Percentiles rank a stretch among this genome's conserved stretches.
These are phyloP conservation scores for Neocrepidodera transversa DNA, from an alignment of 2,888 invertebrate species.

Conservation along the genomic window DNA sequence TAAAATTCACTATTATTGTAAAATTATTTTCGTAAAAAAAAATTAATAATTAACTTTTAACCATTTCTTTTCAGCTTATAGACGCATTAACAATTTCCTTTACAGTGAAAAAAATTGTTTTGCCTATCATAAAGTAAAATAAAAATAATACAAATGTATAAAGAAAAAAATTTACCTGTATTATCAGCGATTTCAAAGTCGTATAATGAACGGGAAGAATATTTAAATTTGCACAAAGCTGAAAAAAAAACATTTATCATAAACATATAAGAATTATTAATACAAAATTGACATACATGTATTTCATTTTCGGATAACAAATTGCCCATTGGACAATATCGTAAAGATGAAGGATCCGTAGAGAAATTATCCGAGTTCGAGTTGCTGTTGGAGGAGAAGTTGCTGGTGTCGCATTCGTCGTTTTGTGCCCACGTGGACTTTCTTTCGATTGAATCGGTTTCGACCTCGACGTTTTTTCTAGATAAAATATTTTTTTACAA, in stretches of 20 bases:
- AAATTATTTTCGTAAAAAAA: too few relatives aligned
- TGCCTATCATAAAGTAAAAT: too few relatives aligned
- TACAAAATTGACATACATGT: constrained; percentile 61
- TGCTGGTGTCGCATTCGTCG: constrained; percentile 66
- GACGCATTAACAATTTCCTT: too few relatives aligned
- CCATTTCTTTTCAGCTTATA: too few relatives aligned
- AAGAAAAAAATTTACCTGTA: constrained; percentile 72
- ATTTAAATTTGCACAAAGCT: constrained; percentile 79
- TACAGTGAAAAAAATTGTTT: too few relatives aligned
- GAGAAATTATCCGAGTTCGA: constrained; percentile 48
- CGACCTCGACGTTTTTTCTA: constrained; percentile 75
- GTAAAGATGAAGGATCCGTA: constrained; percentile 30
- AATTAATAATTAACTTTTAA: too few relatives aligned
- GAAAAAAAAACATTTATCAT: constrained; percentile 49
- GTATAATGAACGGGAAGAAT: constrained; percentile 88
- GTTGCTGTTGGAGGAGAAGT: constrained; percentile 62
- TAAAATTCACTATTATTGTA: too few relatives aligned
- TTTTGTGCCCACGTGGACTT: constrained; percentile 79
- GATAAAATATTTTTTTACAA: too few relatives aligned
- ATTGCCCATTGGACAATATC: constrained; percentile 44
- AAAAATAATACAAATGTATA: too few relatives aligned
- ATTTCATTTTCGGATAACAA: constrained; percentile 73
- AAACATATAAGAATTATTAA: not conserved
- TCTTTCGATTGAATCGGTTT: constrained; percentile 86
- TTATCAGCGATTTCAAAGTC: constrained; percentile 84